These are phyloP conservation scores for Dicentrarchus labrax DNA, from an alignment of 2,113 vertebrate genomes.

Conservation along the genomic window DNA sequence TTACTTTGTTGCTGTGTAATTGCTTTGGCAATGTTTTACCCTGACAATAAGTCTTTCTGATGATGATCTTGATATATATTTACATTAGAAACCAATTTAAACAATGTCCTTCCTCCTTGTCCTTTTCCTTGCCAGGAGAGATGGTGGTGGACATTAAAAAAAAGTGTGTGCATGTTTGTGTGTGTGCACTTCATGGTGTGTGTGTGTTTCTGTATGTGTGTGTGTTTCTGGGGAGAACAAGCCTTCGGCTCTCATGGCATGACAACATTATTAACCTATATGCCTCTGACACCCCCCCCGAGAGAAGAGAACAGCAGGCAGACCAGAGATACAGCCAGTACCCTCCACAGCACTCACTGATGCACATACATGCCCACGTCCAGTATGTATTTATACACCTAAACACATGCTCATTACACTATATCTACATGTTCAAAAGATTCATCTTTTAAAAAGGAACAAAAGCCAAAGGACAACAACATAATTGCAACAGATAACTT, in stretches of 20 bases:
- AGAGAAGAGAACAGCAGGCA: slow-evolving; percentile 56
- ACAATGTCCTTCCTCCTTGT: slow-evolving; percentile 50
- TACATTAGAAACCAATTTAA: slow-evolving; percentile 63
- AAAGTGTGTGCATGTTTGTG: slow-evolving; percentile 4
- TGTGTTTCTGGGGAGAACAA: slow-evolving; percentile 45
- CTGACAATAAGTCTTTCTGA: slow-evolving; percentile 25
- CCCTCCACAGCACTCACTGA: slow-evolving; percentile 9
- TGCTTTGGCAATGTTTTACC: slow-evolving; percentile 9
- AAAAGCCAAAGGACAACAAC: slow-evolving; percentile 4
- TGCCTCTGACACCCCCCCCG: slow-evolving; percentile 36
- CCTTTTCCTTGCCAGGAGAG: slow-evolving; percentile 29
- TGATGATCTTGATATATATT: slow-evolving; percentile 9
- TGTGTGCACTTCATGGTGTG: neutral
- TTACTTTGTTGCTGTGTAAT: slow-evolving; percentile 24
- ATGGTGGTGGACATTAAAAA: slow-evolving; percentile 21
- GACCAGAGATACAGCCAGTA: slow-evolving; percentile 34
- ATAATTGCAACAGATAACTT: slow-evolving; percentile 38
- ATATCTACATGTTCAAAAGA: slow-evolving; percentile 13
- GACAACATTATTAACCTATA: slow-evolving; percentile 76
- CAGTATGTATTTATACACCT: no score
- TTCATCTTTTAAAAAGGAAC: neutral
- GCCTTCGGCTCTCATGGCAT: slow-evolving; percentile 54
- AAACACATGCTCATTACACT: neutral
- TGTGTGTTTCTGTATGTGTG: neutral
- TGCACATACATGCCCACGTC: neutral